Base-by-base conservation (phyloP, 92 coral and sea anemone species). In the Ricordea florida region DNA sequence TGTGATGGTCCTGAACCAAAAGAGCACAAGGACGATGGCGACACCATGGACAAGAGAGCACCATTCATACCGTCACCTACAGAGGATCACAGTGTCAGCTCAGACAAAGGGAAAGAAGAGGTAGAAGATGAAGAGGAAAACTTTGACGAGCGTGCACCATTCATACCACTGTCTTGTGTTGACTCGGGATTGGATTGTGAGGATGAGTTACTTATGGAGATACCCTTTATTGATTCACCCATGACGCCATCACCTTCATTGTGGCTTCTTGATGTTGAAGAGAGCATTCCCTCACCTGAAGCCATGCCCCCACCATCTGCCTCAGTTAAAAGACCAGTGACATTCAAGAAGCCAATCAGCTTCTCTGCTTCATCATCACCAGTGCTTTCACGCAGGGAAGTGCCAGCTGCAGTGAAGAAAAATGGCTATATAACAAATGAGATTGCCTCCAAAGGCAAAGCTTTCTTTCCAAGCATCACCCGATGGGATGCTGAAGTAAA, bases 91-190 rank as follows among this genome's bases (percentile, higher is more conserved):
- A 52, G 47, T 3, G 20, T 66, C 0, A 31, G 48, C 10, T 20
- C 42, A 47, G 57, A 64, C 20, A 68, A 75, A 45, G 86, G n/a
- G n/a, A n/a, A 71, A 10, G 45, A 56, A 11, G 69, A 62, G 18
- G 91, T 44, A 7, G 77, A 83, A 0, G 85, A 79, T 2, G 84
- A 82, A 0, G 81, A 79, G 1, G 76, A 64, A 20, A 85, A 85
- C 68, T 75, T 85, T 22, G 82, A 87, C 0, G 90, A 92, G 8
- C 92, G 92, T 14, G 99, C 99, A 8, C 99, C 99, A 7, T 96
- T 92, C 72, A 92, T 96, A 37, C 99, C 99, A 13, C 93, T 90
- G 2, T 86, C 97, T 15, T 48, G 66, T 35, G 84, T 71, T 8
- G 97, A 96, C 52, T 63, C 97, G 0, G 89, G 63, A n/a, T 60